Percentiles rank a stretch among this genome's conserved stretches.
These are phyloP conservation scores for Hermaeophaga mercurialis DNA, from an alignment of 2,888 invertebrate species.

Conservation along the genomic window DNA sequence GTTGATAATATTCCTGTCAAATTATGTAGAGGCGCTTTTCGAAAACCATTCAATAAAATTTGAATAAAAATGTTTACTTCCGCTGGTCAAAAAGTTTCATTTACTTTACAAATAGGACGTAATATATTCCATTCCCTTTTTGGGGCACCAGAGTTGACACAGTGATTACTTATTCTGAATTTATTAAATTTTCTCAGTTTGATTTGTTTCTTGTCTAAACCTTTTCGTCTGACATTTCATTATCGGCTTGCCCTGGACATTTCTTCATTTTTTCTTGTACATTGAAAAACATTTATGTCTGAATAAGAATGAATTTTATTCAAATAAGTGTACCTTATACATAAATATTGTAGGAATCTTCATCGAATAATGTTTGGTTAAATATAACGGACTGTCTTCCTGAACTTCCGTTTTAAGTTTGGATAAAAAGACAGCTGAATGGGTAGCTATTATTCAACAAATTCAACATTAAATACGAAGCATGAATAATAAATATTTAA, in stretches of 20 bases:
- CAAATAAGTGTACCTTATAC: constrained; percentile 21
- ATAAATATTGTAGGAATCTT: constrained; percentile 22
- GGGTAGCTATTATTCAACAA: constrained; percentile 2
- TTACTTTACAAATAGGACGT: too few species aligned
- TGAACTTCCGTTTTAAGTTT: constrained; percentile 19
- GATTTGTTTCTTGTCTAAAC: constrained; percentile 24
- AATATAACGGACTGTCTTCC: constrained; percentile 11
- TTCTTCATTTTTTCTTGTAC: constrained; percentile 24
- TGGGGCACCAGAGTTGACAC: background rate
- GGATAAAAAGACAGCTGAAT: background rate
- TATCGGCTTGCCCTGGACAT: constrained; percentile 17
- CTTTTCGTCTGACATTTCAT: constrained; percentile 9
- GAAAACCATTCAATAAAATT: too few species aligned
- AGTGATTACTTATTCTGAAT: constrained; percentile 6
- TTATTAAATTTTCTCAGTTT: constrained; percentile 3
- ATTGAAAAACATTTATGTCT: constrained; percentile 26
- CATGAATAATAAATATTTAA: too few species aligned
- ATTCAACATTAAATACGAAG: background rate
- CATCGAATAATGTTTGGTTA: constrained; percentile 20
- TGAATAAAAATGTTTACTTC: too few species aligned
- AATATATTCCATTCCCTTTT: constrained; percentile 7
- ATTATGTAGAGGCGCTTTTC: too few species aligned
- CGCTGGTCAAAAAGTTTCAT: too few species aligned
- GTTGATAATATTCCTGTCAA: too few species aligned
- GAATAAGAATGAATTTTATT: constrained; percentile 26